Conservation (phyloP, 2,888 invertebrate genomes). For the Mellilla xanthometata region DNA sequence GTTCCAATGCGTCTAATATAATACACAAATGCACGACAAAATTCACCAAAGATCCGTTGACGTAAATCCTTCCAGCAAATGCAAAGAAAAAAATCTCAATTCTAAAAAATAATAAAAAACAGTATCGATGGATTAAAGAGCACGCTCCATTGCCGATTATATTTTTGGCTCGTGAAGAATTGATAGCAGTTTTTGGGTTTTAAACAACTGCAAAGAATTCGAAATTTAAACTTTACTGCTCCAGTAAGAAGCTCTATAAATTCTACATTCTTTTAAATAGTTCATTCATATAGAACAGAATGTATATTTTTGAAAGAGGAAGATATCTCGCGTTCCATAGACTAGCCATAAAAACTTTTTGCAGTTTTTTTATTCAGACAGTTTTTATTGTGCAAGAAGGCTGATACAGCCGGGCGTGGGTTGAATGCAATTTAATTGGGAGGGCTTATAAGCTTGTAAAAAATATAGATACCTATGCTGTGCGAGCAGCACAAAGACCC, state of each 20-base stretch:
- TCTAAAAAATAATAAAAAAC: slow-evolving; percentile 39
- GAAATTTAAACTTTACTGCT: not conserved
- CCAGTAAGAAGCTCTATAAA: not conserved
- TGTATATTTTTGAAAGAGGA: not conserved
- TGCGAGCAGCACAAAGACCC: not conserved
- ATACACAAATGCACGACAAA: slow-evolving; percentile 35
- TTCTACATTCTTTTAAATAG: not conserved
- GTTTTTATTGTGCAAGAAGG: slow-evolving; percentile 35
- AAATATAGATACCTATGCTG: too few species aligned
- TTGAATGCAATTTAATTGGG: slow-evolving; percentile 71
- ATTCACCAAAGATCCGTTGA: slow-evolving; percentile 50
- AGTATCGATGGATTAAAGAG: slow-evolving; percentile 59
- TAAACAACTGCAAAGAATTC: not conserved
- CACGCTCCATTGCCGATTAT: slow-evolving; percentile 76
- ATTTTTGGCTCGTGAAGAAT: slow-evolving; percentile 57
- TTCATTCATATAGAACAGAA: too few species aligned
- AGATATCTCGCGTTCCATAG: not conserved
- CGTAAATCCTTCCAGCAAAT: slow-evolving; percentile 38
- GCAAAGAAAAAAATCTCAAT: slow-evolving; percentile 38
- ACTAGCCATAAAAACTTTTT: slow-evolving; percentile 23
- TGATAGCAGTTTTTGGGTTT: slow-evolving; percentile 36
- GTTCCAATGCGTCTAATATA: too few species aligned
- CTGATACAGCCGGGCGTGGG: slow-evolving; percentile 55
- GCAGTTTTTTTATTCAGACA: slow-evolving; percentile 23
- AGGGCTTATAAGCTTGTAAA: slow-evolving; percentile 33